Conservation (phyloP, 1,140 invertebrate genomes). For the Alviniconcha marisindica region DNA sequence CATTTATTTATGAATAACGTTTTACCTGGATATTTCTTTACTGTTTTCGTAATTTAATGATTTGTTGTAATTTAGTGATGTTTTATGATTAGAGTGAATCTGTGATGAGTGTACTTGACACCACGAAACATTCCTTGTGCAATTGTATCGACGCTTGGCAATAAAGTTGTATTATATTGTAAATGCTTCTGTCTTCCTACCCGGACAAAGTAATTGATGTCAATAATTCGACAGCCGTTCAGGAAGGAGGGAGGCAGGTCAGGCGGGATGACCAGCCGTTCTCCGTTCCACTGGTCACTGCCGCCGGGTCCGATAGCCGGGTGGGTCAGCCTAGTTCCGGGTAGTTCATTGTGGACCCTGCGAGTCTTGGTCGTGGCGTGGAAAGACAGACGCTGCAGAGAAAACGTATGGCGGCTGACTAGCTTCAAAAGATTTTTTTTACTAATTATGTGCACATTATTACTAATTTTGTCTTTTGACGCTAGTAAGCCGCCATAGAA, state of each 20-base stretch:
- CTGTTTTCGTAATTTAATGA: no score
- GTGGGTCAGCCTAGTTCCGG: no score
- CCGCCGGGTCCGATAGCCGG: not conserved
- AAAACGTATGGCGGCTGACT: not conserved
- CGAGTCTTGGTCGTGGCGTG: not conserved
- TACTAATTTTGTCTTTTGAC: not conserved
- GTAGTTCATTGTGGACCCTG: no score
- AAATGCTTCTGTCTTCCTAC: not conserved
- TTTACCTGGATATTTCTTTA: no score
- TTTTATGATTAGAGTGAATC: no score
- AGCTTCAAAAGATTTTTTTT: not conserved
- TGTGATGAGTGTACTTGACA: no score
- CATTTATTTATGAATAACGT: no score
- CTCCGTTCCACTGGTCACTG: not conserved
- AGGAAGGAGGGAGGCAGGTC: conserved; percentile 22
- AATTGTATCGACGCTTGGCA: no score
- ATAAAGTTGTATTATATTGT: not conserved
- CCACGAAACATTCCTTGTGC: no score
- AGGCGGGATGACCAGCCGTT: not conserved
- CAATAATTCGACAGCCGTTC: conserved; percentile 19
- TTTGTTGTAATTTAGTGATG: no score
- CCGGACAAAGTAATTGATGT: conserved; percentile 15
- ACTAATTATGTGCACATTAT: not conserved
- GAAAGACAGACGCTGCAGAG: not conserved
- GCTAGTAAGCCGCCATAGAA: no score